phyloP scores from a whole-genome alignment of 2,888 invertebrate species.

The Drosophila lutescens region DNA sequence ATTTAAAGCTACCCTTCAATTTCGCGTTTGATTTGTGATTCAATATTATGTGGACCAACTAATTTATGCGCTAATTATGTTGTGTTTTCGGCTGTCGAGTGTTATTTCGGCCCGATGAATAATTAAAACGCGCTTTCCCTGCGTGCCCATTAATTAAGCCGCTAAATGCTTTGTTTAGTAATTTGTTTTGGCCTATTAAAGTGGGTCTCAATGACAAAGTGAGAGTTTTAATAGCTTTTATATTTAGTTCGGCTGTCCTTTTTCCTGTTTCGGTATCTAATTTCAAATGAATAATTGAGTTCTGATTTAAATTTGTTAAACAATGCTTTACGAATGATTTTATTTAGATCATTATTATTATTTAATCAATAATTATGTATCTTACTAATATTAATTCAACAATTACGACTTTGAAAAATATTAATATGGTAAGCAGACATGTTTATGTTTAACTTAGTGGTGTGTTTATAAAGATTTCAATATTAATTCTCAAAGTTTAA shows the following conservation, averaged over 20 bases:
- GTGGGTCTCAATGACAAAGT: conserved; percentile 2
- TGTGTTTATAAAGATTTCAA: too few relatives aligned
- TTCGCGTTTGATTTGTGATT: conserved; percentile 42
- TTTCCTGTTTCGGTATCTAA: not conserved
- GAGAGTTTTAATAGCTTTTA: conserved; percentile 9
- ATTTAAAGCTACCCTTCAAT: conserved; percentile 28
- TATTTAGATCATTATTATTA: too few relatives aligned
- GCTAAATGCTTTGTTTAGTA: conserved; percentile 58
- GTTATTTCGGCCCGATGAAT: conserved; percentile 53
- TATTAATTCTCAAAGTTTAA: too few relatives aligned
- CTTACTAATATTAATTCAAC: too few relatives aligned
- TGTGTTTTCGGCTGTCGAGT: conserved; percentile 47
- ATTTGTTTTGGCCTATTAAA: conserved; percentile 48
- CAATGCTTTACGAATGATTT: too few relatives aligned
- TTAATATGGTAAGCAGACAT: too few relatives aligned
- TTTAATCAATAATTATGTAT: too few relatives aligned
- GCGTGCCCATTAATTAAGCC: conserved; percentile 60
- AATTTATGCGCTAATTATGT: conserved; percentile 65
- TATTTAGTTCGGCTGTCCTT: not conserved
- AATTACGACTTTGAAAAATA: too few relatives aligned
- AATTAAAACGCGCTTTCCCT: conserved; percentile 59
- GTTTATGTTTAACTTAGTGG: too few relatives aligned
- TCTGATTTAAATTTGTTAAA: too few relatives aligned
- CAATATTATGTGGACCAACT: conserved; percentile 36
- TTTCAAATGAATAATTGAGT: too few relatives aligned